Percentiles rank a stretch among this genome's conserved stretches.
Conservation (phyloP, 2,113 vertebrate species). For the Gorilla gorilla region DNA sequence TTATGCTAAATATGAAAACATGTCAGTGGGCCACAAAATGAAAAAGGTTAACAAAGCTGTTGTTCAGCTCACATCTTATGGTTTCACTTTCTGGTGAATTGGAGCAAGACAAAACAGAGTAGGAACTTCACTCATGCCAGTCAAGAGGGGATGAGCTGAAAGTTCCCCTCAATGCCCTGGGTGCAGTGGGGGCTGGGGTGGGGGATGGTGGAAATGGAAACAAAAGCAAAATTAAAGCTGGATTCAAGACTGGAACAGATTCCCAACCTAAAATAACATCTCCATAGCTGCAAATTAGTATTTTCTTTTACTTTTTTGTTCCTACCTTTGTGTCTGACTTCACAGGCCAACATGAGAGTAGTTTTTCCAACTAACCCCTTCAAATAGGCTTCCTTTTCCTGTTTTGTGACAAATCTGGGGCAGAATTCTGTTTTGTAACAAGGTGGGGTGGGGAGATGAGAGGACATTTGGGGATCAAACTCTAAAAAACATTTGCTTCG, state of each 20-base stretch:
- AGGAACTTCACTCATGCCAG: not conserved
- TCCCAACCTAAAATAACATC: not conserved
- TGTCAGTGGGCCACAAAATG: not conserved
- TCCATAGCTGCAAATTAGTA: conserved; percentile 1
- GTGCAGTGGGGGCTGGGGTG: no score
- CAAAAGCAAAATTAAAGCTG: conserved; percentile 51
- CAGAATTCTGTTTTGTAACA: conserved; percentile 25
- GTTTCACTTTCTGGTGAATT: conserved; percentile 42
- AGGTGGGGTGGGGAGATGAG: not conserved
- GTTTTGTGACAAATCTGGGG: conserved; percentile 11
- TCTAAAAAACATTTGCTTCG: conserved; percentile 58
- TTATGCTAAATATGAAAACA: conserved; percentile 20
- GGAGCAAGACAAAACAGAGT: not conserved
- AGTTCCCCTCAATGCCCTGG: not conserved
- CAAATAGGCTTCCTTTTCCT: conserved; percentile 19
- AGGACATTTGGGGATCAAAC: conserved; percentile 11
- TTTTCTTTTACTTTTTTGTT: conserved; percentile 39
- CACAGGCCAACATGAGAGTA: not conserved
- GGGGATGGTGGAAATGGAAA: not conserved
- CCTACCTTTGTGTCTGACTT: conserved; percentile 49
- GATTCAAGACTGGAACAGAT: conserved; percentile 17
- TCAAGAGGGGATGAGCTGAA: not conserved
- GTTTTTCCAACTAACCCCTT: conserved; percentile 1
- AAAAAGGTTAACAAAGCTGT: conserved; percentile 18
- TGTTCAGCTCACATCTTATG: not conserved